Evolutionary conservation across 2,113 vertebrate species (phyloP).

Genomic region (Microtus oregoni): DNA sequence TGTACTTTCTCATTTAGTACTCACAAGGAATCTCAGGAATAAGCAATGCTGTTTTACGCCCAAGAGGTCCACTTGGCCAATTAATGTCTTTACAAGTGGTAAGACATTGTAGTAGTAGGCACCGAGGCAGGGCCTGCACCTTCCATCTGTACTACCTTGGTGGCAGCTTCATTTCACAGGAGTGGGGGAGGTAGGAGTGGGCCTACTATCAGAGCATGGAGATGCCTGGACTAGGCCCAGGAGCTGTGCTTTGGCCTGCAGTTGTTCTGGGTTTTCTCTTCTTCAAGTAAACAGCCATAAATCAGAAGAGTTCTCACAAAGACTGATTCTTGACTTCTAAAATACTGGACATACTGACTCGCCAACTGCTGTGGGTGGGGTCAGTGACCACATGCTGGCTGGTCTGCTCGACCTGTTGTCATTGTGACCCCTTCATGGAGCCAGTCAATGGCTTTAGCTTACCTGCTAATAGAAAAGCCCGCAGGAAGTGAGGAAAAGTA

Average conservation of each 20-base stretch:
- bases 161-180: background rate
- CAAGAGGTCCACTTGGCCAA: background rate
- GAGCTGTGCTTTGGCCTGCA: background rate
- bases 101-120: background rate
- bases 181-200: background rate
- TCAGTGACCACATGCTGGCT: background rate
- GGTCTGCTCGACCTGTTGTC: background rate
- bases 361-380: background rate
- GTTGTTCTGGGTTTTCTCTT: background rate
- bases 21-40: background rate
- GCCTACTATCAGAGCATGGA: background rate
- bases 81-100: background rate
- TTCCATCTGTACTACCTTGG: background rate
- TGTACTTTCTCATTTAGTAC: background rate
- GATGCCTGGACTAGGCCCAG: background rate
- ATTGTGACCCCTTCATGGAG: background rate
- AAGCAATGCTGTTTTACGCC: background rate
- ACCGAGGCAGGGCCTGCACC: background rate
- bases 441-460: background rate
- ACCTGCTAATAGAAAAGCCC: background rate
- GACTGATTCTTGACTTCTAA: slow-evolving; percentile 28
- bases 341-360: background rate
- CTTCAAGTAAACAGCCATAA: slow-evolving; percentile 27
- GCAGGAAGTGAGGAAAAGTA: background rate
- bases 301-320: slow-evolving; percentile 45